These are phyloP conservation scores for Parascotia fuliginaria DNA, from an alignment of 2,888 invertebrate genomes.

Conservation along the genomic window DNA sequence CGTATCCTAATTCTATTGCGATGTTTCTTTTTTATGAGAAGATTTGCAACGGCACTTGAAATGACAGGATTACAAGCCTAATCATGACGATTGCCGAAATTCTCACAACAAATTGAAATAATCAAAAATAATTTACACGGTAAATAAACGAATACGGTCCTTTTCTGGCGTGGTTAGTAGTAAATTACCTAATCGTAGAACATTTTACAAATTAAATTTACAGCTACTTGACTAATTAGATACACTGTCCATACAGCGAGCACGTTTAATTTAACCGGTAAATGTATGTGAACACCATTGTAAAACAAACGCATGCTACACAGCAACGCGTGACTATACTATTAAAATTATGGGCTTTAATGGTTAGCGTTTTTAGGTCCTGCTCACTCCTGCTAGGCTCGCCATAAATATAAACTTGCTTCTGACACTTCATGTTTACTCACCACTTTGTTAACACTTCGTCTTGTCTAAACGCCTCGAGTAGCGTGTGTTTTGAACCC, in stretches of 20 bases:
- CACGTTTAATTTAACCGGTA: conserved; percentile 56
- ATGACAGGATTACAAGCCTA: neutral
- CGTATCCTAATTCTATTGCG: neutral
- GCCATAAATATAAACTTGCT: conserved; percentile 25
- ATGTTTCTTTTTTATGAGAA: neutral
- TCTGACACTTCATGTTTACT: conserved; percentile 25
- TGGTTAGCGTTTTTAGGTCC: conserved; percentile 54
- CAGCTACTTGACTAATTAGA: conserved; percentile 53
- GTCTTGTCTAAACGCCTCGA: neutral
- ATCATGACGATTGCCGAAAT: neutral
- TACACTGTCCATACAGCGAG: conserved; percentile 53
- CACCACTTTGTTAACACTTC: neutral
- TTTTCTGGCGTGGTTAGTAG: conserved; percentile 16
- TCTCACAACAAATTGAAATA: conserved; percentile 19
- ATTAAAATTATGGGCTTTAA: conserved; percentile 57
- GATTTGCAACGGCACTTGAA: neutral
- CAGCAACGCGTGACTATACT: conserved; percentile 67
- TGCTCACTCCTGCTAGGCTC: conserved; percentile 32
- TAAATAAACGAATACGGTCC: conserved; percentile 20
- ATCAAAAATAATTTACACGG: conserved; percentile 4
- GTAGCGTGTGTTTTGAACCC: neutral
- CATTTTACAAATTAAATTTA: conserved; percentile 39
- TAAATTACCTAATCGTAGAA: conserved; percentile 25
- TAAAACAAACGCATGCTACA: conserved; percentile 65
- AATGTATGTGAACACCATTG: conserved; percentile 69